phyloP scores from a whole-genome alignment of 1,140 invertebrate genomes.

The Oreohelix idahoensis region DNA sequence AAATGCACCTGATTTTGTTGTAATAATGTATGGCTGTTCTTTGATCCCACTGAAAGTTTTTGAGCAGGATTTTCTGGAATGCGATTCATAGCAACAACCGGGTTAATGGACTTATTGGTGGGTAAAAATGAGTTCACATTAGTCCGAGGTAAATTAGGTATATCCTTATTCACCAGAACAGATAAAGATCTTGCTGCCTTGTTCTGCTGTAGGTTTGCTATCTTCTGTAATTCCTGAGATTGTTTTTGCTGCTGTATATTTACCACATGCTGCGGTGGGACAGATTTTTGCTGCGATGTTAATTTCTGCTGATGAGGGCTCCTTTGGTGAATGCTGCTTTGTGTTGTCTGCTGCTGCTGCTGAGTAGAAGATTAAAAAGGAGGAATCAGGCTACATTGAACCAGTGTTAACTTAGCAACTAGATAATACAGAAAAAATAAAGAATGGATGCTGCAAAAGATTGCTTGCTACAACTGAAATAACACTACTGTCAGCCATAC shows the following conservation, averaged over 20 bases:
- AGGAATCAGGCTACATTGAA: too few relatives aligned
- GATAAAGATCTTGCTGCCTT: slow-evolving; percentile 29
- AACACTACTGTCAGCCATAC: too few relatives aligned
- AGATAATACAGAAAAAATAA: too few relatives aligned
- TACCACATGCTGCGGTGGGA: neutral
- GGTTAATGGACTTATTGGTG: neutral
- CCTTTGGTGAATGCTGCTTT: neutral
- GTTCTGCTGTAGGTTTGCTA: neutral
- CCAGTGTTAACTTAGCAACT: too few relatives aligned
- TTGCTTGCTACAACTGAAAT: too few relatives aligned
- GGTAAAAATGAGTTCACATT: slow-evolving; percentile 22
- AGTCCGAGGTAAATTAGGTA: neutral
- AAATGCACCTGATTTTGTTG: neutral
- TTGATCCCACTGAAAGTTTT: neutral
- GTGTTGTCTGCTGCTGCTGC: neutral
- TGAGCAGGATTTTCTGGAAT: neutral
- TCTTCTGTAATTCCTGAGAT: slow-evolving; percentile 17
- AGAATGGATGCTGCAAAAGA: too few relatives aligned
- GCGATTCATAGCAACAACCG: neutral
- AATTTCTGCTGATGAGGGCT: neutral
- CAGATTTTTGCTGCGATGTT: neutral
- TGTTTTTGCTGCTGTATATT: slow-evolving; percentile 5
- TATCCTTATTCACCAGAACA: slow-evolving; percentile 11
- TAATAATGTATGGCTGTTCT: neutral
- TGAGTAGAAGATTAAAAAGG: neutral